Base-by-base conservation (phyloP, 2,888 invertebrate genomes). In the Rhogogaster chlorosoma region DNA sequence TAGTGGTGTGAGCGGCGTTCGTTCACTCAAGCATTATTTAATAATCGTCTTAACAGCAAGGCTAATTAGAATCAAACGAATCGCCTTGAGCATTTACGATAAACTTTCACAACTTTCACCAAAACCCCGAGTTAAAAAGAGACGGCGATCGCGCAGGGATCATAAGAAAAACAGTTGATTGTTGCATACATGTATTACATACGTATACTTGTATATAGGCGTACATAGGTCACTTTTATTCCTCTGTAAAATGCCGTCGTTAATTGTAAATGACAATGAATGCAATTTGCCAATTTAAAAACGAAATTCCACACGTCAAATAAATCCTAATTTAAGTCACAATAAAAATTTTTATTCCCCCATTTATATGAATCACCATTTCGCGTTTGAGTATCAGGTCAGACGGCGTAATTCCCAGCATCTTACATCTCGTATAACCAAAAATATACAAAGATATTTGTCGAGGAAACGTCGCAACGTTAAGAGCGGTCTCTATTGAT, bases 301-400 rank as follows among this genome's bases (percentile, higher is more conserved):
- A 36, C 0, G 64, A 45, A 83, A 83, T 83, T 83, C 83, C 29
- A 70, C 83, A 32, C 83, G 83, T 83, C 83, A 83, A 83, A 83
- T 83, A 83, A 83, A 83, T 83, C 83, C 83, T 83, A 64, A 83
- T 83, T 61, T 70, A 45, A 42, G 36, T 26, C 80, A 18, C n/a
- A n/a, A n/a, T n/a, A n/a, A n/a, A n/a, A n/a, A 57, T 57, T 53
- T 78, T 78, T 36, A 53, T 53, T 32, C 12, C 6, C 61, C 22
- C n/a, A n/a, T n/a, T n/a, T n/a, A n/a, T 36, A 10, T 80, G 80
- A 80, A 80, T 80, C 80, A 80, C 80, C 80, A 80, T 80, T 80
- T 61, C 61, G 80, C 80, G 38, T 53, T 78, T 61, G 9, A 42
- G 22, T 22, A 61, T 57, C 57, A 32, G 57, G 78, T 78, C 78